These are phyloP conservation scores for Drosophila ficusphila DNA, from an alignment of 1,140 invertebrate species.

Conservation along the genomic window DNA sequence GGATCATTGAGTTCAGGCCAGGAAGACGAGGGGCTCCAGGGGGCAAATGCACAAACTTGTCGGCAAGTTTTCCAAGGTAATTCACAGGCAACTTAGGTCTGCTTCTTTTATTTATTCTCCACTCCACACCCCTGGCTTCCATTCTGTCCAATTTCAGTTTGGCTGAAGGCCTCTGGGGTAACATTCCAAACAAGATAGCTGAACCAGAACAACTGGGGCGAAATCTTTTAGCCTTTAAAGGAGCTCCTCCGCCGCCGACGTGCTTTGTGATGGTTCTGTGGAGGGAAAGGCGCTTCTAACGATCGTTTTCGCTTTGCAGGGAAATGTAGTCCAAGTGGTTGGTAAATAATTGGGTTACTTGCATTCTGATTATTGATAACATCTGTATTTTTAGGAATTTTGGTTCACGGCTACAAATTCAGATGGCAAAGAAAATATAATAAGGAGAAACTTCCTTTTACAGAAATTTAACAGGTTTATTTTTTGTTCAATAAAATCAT, in stretches of 20 bases:
- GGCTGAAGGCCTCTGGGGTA: constrained; percentile 58
- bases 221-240: constrained; percentile 56
- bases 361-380: too few relatives aligned
- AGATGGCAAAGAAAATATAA: too few relatives aligned
- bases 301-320: not conserved
- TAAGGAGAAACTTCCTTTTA: too few relatives aligned
- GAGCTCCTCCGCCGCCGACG: constrained; percentile 6
- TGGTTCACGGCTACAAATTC: too few relatives aligned
- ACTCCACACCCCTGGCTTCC: not conserved
- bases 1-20: constrained; percentile 16
- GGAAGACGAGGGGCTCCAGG: constrained; percentile 8
- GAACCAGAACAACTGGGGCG: constrained; percentile 53
- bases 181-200: constrained; percentile 67
- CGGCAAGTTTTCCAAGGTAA: constrained; percentile 67
- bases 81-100: constrained; percentile 57
- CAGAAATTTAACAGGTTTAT: not conserved
- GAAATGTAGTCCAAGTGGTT: not conserved
- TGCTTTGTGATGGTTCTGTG: constrained; percentile 18
- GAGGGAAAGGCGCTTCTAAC: not conserved
- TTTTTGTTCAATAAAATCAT: not conserved
- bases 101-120: constrained; percentile 18
- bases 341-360: not conserved
- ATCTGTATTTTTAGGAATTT: too few relatives aligned
- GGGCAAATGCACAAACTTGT: constrained; percentile 64
- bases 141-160: constrained; percentile 40